A percentile compares a stretch with the other conserved stretches of the same genome.
Evolutionary conservation across 2,113 vertebrate genomes (phyloP).

Genomic region (Corythoichthys haematopterus): DNA sequence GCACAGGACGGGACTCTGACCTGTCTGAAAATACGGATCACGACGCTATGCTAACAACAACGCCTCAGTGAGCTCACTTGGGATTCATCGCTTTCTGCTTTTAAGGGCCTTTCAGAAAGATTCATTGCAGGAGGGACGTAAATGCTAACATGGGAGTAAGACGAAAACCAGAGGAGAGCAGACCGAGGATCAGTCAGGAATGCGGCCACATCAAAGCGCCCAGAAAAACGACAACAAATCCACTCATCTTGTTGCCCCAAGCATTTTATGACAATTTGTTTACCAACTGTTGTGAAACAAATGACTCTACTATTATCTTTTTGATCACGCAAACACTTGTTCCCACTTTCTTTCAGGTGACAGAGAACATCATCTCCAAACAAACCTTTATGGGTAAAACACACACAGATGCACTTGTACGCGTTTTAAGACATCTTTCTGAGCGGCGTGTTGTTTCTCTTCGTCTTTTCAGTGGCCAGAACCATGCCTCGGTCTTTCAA

Average conservation of each 20-base stretch:
- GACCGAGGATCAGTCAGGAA: not conserved
- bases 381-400: slow-evolving; percentile 73
- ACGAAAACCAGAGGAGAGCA: not conserved
- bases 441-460: not conserved
- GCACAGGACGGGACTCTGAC: not conserved
- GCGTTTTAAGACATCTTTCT: not conserved
- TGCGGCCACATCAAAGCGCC: not conserved
- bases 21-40: too few relatives aligned
- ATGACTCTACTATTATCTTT: not conserved
- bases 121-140: slow-evolving; percentile 10
- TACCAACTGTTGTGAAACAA: not conserved
- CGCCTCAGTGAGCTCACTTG: slow-evolving; percentile 17
- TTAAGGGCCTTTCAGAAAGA: slow-evolving; percentile 28
- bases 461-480: slow-evolving; percentile 60
- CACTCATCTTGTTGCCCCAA: not conserved
- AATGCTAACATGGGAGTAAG: slow-evolving; percentile 4
- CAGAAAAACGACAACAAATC: not conserved
- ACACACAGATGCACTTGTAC: slow-evolving; percentile 5
- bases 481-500: slow-evolving; percentile 70
- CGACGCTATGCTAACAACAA: slow-evolving; percentile 40
- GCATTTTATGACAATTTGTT: too few relatives aligned
- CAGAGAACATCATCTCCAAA: slow-evolving; percentile 73
- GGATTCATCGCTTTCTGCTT: slow-evolving; percentile 29
- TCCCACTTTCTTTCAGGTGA: slow-evolving; percentile 67
- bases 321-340: not conserved